Conservation (phyloP, 1,140 invertebrate species). For the Leptestheria dahalacensis region DNA sequence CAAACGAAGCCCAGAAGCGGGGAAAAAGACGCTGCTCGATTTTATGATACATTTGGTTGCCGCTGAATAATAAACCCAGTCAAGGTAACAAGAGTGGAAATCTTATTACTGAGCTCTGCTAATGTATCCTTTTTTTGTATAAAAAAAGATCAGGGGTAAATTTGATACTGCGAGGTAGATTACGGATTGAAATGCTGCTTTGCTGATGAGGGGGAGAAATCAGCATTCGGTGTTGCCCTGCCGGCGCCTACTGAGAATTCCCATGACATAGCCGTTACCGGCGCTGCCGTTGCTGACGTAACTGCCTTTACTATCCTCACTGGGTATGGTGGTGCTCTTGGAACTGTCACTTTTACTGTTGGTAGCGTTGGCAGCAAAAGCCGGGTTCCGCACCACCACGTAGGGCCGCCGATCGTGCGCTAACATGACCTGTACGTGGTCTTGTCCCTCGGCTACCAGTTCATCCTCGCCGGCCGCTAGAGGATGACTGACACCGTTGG, state of each 20-base stretch:
- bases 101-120: no score
- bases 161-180: neutral
- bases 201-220: neutral
- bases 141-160: neutral
- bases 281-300: slow-evolving; percentile 31
- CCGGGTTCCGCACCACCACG: slow-evolving; percentile 15
- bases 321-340: slow-evolving; percentile 23
- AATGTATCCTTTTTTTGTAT: no score
- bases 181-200: neutral
- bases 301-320: slow-evolving; percentile 31
- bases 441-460: slow-evolving; percentile 10
- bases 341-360: slow-evolving; percentile 23
- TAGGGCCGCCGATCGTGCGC: slow-evolving; percentile 16
- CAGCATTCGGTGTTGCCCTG: slow-evolving; percentile 17
- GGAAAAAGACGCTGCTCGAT: no score
- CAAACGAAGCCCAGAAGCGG: no score
- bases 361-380: slow-evolving; percentile 16
- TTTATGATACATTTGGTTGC: no score
- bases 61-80: no score
- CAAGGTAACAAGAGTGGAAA: no score
- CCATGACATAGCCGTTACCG: slow-evolving; percentile 28
- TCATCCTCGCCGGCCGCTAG: slow-evolving; percentile 6
- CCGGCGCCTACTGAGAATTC: slow-evolving; percentile 27
- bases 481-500: slow-evolving; percentile 1
- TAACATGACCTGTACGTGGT: slow-evolving; percentile 14